Base-by-base conservation (phyloP, 2,888 invertebrate species). In the Yponomeuta malinellus region DNA sequence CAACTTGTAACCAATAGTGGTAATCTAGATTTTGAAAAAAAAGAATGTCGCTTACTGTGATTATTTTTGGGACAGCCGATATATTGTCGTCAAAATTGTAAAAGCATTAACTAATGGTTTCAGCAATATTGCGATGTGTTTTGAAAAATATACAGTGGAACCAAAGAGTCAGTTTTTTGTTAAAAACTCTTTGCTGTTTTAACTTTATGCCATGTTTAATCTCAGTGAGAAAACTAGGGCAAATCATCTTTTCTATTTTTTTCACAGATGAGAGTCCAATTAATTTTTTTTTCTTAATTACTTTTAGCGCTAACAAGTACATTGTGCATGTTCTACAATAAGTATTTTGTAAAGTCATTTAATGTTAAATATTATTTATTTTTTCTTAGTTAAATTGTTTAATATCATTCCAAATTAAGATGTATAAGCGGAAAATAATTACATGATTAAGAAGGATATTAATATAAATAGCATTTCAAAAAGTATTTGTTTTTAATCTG, bases 371-470 rank as follows among this genome's bases (percentile, higher is more conserved):
- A 87, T 90, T 87, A 90, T 89, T 91, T 90, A 89, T 89, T 90
- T 89, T 68, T 64, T 66, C 31, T 71, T 70, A 70, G 70, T 67
- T 71, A 71, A 71, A 71, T 52, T 31, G 43, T 68, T 71, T 89
- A 85, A 86, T 90, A 90, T 86, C 92, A 92, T 92, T 92, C 91
- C 91, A 92, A 91, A 90, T 89, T 91, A 89, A 89, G 82, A 87
- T 86, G 83, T 89, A 86, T 90, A 89, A 89, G 88, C 84, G 85
- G 52, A 87, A 81, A 85, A 83, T 87, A 83, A 88, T 86, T 84
- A 81, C 82, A 83, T 87, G 85, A 89, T 88, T 87, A 88, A 81
- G 84, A 84, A 86, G 81, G 85, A 85, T 86, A 87, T 86, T 86
- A 88, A 83, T 86, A 85, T 83, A 86, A 87, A 83, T 86, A 87